A percentile compares a stretch with the other conserved stretches of the same genome.
These are phyloP conservation scores for Phalera bucephala DNA, from an alignment of 2,888 invertebrate genomes.

Conservation along the genomic window DNA sequence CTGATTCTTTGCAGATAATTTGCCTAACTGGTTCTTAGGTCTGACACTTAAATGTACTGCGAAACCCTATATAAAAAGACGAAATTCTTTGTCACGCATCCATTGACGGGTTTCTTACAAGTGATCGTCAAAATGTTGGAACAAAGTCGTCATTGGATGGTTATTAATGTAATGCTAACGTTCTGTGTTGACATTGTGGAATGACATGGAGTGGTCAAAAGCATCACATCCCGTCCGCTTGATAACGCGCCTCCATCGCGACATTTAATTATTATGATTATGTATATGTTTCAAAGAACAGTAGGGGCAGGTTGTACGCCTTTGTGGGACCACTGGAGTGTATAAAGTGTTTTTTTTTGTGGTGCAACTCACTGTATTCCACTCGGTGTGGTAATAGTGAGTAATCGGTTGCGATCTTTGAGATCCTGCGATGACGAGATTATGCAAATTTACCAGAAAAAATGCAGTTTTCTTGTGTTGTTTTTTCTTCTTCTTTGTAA, in stretches of 20 bases:
- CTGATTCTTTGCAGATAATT: constrained; percentile 75
- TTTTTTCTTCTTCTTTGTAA: neutral
- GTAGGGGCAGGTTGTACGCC: constrained; percentile 33
- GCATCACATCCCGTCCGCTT: constrained; percentile 46
- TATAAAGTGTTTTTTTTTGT: constrained; percentile 22
- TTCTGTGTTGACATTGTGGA: neutral
- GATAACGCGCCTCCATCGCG: constrained; percentile 54
- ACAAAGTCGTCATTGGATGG: constrained; percentile 12
- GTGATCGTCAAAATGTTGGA: neutral
- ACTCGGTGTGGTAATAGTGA: constrained; percentile 14
- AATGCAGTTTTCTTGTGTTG: neutral
- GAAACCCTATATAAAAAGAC: constrained; percentile 1
- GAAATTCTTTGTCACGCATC: neutral
- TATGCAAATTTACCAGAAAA: constrained; percentile 4
- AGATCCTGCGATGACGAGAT: constrained; percentile 14
- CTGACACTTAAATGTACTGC: constrained; percentile 52
- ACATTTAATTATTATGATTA: constrained; percentile 76
- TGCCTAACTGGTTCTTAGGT: constrained; percentile 73
- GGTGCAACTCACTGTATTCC: constrained; percentile 6
- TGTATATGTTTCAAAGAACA: constrained; percentile 56
- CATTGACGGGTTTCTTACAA: constrained; percentile 2
- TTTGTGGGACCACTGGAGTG: constrained; percentile 26
- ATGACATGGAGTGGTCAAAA: constrained; percentile 44
- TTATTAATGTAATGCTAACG: neutral
- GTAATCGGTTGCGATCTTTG: constrained; percentile 17